phyloP scores from a whole-genome alignment of 2,797 vertebrate genomes.

The Neoniphon sammara region DNA sequence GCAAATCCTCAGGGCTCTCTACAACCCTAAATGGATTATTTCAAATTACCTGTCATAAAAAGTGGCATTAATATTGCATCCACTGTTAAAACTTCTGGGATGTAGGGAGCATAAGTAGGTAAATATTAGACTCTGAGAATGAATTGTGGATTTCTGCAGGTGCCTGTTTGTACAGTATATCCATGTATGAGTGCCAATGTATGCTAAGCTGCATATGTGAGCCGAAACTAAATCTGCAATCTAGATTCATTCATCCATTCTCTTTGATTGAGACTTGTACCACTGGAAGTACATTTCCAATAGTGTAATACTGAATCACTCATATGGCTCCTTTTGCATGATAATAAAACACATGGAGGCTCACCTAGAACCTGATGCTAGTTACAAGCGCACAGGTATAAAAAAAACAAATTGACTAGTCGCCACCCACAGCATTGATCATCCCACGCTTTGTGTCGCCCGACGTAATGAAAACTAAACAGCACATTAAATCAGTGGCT shows the following conservation, averaged over 20 bases:
- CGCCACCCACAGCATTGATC: constrained; percentile 48
- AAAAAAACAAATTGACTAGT: constrained; percentile 39
- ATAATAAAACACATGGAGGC: background rate
- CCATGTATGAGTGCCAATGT: background rate
- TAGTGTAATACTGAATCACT: background rate
- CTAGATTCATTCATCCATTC: constrained; percentile 7
- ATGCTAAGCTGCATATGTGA: constrained; percentile 4
- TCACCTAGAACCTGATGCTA: background rate
- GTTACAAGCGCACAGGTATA: constrained; percentile 9
- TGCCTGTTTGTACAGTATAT: constrained; percentile 1
- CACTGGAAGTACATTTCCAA: background rate
- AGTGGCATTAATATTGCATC: constrained; percentile 60
- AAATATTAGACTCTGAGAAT: constrained; percentile 32
- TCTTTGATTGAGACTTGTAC: constrained; percentile 10
- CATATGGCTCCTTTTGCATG: background rate
- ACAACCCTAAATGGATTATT: constrained; percentile 69
- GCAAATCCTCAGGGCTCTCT: constrained; percentile 71
- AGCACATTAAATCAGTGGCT: constrained; percentile 61
- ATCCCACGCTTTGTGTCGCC: constrained; percentile 54
- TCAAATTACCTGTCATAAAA: constrained; percentile 72
- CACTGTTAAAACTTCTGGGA: constrained; percentile 36
- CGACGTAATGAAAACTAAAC: constrained; percentile 71
- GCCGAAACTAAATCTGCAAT: constrained; percentile 5
- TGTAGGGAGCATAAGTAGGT: background rate
- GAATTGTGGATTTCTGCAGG: constrained; percentile 13